Percentiles rank a stretch among this genome's conserved stretches.
Conservation (phyloP, 2,888 invertebrate species). For the Cryptocheilus praepositus region DNA sequence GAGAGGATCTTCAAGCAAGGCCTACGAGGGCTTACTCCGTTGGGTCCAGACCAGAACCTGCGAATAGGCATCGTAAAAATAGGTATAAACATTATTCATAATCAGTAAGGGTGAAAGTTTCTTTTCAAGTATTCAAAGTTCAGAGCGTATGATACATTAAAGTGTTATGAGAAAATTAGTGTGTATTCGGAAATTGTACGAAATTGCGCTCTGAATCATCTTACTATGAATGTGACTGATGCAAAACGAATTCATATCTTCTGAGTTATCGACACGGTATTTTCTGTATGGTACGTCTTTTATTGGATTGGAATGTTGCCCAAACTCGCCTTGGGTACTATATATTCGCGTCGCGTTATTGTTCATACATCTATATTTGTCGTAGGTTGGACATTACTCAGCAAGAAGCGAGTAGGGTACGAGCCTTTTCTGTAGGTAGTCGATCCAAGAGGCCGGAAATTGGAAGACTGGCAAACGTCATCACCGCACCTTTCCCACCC, state of each 20-base stretch:
- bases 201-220: background rate
- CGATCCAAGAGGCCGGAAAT: constrained; percentile 77
- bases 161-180: background rate
- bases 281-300: background rate
- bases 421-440: constrained; percentile 88
- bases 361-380: background rate
- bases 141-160: background rate
- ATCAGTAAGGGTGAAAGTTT: background rate
- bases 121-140: background rate
- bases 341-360: background rate
- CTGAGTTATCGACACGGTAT: background rate
- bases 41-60: constrained; percentile 85
- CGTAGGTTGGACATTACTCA: constrained; percentile 70
- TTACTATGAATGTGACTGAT: background rate
- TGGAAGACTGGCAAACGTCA: constrained; percentile 63
- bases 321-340: background rate
- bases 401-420: constrained; percentile 78
- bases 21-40: constrained; percentile 91
- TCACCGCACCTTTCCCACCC: constrained; percentile 64
- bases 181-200: background rate
- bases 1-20: constrained; percentile 80
- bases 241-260: background rate
- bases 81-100: constrained; percentile 57
- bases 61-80: constrained; percentile 76
- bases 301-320: background rate